These are phyloP conservation scores for Oryzias celebensis DNA, from an alignment of 2,113 vertebrate genomes.

Conservation along the genomic window DNA sequence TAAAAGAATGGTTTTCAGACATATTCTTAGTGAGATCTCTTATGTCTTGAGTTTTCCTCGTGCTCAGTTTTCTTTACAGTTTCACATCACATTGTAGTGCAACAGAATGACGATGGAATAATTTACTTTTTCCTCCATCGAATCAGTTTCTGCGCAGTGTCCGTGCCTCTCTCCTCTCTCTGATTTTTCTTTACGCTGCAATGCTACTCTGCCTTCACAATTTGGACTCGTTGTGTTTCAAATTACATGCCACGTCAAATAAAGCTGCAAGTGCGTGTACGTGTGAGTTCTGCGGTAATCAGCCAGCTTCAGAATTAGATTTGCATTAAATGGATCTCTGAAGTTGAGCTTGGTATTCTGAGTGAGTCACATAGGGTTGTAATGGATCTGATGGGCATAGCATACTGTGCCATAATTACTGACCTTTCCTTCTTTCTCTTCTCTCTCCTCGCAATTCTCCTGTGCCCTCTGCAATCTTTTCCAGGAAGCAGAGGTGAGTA, in stretches of 20 bases:
- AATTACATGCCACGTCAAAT: conserved; percentile 69
- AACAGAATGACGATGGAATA: conserved; percentile 1
- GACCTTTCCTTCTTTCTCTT: conserved; percentile 58
- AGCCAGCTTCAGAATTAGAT: conserved; percentile 41
- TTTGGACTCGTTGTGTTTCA: conserved; percentile 57
- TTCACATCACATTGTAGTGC: background rate
- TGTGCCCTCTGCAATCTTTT: conserved; percentile 49
- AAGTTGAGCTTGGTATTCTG: conserved; percentile 56
- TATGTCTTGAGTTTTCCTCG: background rate
- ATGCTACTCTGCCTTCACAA: conserved; percentile 31
- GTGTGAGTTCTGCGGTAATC: conserved; percentile 36
- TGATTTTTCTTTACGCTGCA: conserved; percentile 6
- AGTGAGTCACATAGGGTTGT: conserved; percentile 44
- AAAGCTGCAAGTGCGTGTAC: conserved; percentile 29
- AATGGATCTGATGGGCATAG: conserved; percentile 48
- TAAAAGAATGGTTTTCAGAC: no score
- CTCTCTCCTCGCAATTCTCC: conserved; percentile 24
- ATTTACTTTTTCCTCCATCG: background rate
- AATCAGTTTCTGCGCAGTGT: background rate
- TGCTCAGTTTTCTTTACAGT: conserved; percentile 6
- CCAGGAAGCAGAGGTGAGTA: conserved; percentile 75
- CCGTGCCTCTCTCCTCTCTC: background rate
- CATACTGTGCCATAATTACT: conserved; percentile 57
- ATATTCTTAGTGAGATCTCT: no score
- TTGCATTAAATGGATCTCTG: conserved; percentile 49